Conservation (phyloP, 2,113 vertebrate species). For the Rhabdomys dilectus region DNA sequence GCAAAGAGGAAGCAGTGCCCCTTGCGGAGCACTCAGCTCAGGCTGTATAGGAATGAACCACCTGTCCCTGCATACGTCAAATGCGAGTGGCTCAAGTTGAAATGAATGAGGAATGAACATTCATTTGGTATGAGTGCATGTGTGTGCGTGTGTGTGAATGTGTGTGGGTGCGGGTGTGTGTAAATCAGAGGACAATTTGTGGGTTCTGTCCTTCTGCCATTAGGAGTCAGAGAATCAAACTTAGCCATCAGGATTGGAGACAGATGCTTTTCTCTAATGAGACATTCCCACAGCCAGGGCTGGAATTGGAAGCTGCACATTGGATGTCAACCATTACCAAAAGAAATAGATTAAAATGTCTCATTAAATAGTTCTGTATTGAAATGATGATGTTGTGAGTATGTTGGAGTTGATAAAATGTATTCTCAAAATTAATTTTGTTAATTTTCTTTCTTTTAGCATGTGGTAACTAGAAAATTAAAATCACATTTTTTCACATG, state of each 20-base stretch:
- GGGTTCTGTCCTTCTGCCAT: background rate
- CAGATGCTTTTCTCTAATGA: background rate
- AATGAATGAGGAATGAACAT: background rate
- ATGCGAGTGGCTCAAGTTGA: background rate
- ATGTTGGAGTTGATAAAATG: background rate
- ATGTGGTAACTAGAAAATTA: background rate
- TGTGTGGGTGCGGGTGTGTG: background rate
- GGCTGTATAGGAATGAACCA: background rate
- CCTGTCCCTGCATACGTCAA: background rate
- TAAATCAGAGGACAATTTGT: background rate
- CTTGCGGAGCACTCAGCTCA: background rate
- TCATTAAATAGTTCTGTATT: background rate
- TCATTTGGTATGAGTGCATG: background rate
- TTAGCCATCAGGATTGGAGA: background rate
- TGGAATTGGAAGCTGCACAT: background rate
- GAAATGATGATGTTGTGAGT: background rate
- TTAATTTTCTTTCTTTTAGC: background rate
- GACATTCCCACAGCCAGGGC: background rate
- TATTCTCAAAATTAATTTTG: conserved; percentile 24
- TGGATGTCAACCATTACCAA: background rate
- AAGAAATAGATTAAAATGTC: background rate
- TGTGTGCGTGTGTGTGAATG: background rate
- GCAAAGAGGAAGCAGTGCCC: background rate
- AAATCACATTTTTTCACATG: background rate
- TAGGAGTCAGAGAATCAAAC: background rate